Base-by-base conservation (phyloP, 2,797 vertebrate genomes). In the Staurois parvus region DNA sequence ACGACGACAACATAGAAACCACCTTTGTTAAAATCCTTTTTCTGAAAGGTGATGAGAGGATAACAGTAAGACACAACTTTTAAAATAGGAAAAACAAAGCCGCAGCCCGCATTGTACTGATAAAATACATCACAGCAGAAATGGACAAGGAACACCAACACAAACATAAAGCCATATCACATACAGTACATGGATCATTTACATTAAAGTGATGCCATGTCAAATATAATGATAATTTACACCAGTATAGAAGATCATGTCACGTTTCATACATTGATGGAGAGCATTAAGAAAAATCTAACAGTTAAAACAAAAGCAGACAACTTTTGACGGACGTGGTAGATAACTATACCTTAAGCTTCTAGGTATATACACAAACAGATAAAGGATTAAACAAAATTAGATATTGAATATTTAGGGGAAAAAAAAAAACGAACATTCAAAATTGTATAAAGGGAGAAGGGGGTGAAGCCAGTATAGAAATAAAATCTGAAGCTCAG, bases 1-100 rank as follows among this genome's bases (percentile, higher is more conserved):
- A 99, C 98, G 1, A 99, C 94, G 82, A 99, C 98, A 88, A 99
- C 97, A 0, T 99, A 99, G 92, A 99, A 99, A 85, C 97, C 98
- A 90, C 97, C 96, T 91, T 96, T 98, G 77, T 96, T 97, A 76
- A 98, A 99, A 89, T 99, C 98, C 90, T 99, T 99, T 83, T 95
- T 97, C 97, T 99, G 90, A 0, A 83, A 81, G 32, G 3, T 1
- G 4, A 17, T 26, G 11, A 76, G 62, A 64, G 4, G 15, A 67
- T n/a, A 34, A 17, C 19, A 59, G 1, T 59, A 2, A 59, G 21
- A 4, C 48, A 19, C 19, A 19, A 17, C 15, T 45, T 45, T 13
- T 24, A 21, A 66, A 6, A 30, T 2, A 15, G 28, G 21, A 4
- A 3, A 56, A 56, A 56, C 5, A 56, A 19, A 59, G 52, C 52